Percentiles rank a stretch among this genome's conserved stretches.
Evolutionary conservation across 2,888 invertebrate genomes (phyloP).

Genomic region (Epiblema foenella): DNA sequence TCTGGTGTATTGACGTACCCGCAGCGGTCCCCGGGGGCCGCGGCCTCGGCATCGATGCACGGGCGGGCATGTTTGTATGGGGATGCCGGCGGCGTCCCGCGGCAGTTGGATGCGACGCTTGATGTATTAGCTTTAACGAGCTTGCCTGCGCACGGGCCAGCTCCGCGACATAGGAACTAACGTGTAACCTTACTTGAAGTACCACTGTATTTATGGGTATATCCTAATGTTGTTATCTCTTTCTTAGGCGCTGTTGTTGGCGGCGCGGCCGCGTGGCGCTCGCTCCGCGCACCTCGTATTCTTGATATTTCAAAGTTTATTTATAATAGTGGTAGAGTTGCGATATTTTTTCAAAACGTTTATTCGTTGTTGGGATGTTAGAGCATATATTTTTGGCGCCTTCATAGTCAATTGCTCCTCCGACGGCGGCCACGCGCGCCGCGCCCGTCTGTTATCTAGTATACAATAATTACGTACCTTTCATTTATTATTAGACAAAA

Average conservation of each 20-base stretch:
- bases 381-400: conserved; percentile 42
- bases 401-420: conserved; percentile 46
- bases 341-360: conserved; percentile 50
- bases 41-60: neutral
- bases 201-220: conserved; percentile 77
- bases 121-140: conserved; percentile 39
- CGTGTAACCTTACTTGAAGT: conserved; percentile 64
- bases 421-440: conserved; percentile 59
- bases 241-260: conserved; percentile 84
- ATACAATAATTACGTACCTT: conserved; percentile 70
- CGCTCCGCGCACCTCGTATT: conserved; percentile 22
- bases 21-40: conserved; percentile 20
- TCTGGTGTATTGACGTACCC: conserved; percentile 23
- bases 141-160: conserved; percentile 15
- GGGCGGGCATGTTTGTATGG: neutral
- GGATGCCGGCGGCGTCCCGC: neutral
- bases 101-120: conserved; percentile 34
- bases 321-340: conserved; percentile 47
- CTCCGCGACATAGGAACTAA: conserved; percentile 1
- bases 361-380: conserved; percentile 51
- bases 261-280: conserved; percentile 66
- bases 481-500: conserved; percentile 71
- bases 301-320: conserved; percentile 44
- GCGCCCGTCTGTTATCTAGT: conserved; percentile 74
- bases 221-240: conserved; percentile 83